These are phyloP conservation scores for Drosophila flavopinicola DNA, from an alignment of 2,888 invertebrate genomes.

Conservation along the genomic window DNA sequence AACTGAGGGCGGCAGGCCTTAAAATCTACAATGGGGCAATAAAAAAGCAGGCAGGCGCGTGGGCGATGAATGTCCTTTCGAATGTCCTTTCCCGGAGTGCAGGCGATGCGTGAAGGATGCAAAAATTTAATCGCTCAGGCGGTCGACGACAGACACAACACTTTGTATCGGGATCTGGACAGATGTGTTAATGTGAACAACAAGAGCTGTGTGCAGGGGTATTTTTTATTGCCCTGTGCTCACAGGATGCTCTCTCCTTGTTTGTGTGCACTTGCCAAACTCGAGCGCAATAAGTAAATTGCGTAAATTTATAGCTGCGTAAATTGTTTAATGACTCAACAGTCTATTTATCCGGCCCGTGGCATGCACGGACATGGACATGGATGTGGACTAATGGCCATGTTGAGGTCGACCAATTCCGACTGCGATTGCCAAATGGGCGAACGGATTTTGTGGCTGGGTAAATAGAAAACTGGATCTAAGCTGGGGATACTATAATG, in stretches of 20 bases:
- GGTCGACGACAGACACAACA: conserved; percentile 62
- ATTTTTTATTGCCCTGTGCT: conserved; percentile 71
- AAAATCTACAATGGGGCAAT: conserved; percentile 55
- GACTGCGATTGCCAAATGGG: not conserved
- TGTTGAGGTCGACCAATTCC: conserved; percentile 38
- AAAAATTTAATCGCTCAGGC: conserved; percentile 82
- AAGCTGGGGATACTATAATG: not conserved
- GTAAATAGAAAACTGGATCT: conserved; percentile 2
- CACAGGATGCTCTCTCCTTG: conserved; percentile 32
- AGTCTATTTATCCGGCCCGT: conserved; percentile 68
- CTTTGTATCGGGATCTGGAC: conserved; percentile 67
- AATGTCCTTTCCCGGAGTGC: conserved; percentile 16
- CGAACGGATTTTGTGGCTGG: conserved; percentile 9
- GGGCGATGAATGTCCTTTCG: conserved; percentile 37
- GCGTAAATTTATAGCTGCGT: conserved; percentile 81
- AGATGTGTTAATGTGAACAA: conserved; percentile 72
- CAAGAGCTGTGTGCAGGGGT: conserved; percentile 45
- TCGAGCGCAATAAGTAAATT: conserved; percentile 78
- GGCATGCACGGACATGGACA: conserved; percentile 66
- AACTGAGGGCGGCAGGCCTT: conserved; percentile 38
- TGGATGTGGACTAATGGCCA: conserved; percentile 64
- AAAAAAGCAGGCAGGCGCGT: conserved; percentile 64
- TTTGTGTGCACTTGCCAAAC: conserved; percentile 38
- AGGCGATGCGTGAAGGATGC: conserved; percentile 73
- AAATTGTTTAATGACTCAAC: conserved; percentile 80